phyloP scores from a whole-genome alignment of 2,113 vertebrate genomes.

The Strix aluco region DNA sequence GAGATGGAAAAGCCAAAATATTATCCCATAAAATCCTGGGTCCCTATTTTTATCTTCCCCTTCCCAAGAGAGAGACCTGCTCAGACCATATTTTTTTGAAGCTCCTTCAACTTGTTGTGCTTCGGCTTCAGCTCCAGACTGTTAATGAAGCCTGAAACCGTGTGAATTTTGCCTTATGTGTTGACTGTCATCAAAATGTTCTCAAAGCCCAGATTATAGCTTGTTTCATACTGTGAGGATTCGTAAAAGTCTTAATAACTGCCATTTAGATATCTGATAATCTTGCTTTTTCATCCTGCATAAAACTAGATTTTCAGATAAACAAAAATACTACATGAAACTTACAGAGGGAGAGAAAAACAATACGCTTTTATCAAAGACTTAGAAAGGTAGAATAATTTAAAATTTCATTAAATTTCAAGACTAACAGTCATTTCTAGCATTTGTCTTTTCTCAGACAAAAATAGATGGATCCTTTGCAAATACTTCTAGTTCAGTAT shows the following conservation, averaged over 20 bases:
- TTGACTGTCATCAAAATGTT: neutral
- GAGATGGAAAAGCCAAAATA: neutral
- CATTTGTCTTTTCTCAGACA: neutral
- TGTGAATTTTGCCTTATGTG: neutral
- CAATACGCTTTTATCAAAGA: neutral
- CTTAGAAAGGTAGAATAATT: neutral
- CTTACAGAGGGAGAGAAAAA: neutral
- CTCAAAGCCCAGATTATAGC: neutral
- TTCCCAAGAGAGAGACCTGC: neutral
- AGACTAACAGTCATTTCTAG: neutral
- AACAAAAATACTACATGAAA: neutral
- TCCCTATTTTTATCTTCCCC: neutral
- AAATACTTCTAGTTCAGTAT: slow-evolving; percentile 19
- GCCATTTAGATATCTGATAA: neutral
- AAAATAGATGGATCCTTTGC: slow-evolving; percentile 6
- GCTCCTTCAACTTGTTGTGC: neutral
- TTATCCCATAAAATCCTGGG: neutral
- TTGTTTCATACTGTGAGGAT: slow-evolving; percentile 22
- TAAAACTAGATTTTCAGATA: neutral
- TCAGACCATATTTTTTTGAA: neutral
- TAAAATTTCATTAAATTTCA: neutral
- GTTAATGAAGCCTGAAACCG: neutral
- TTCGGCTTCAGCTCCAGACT: neutral
- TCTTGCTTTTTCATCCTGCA: neutral
- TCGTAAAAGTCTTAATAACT: neutral